Evolutionary conservation across 2,113 vertebrate species (phyloP).

Genomic region (Centropus bengalensis): DNA sequence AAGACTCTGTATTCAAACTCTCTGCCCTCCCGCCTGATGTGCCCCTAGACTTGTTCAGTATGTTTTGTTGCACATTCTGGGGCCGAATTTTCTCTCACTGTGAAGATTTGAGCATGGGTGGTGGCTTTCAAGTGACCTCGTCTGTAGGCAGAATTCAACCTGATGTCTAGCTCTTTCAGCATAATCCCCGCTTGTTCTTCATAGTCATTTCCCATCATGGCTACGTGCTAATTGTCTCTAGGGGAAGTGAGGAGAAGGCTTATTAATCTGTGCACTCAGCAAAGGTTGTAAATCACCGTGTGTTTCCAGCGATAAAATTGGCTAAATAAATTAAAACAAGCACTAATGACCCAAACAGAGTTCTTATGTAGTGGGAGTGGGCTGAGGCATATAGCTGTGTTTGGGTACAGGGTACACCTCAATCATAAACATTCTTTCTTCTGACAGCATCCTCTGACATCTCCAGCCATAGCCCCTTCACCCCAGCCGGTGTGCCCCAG

Average conservation of each 20-base stretch:
- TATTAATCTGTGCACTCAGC: conserved; percentile 69
- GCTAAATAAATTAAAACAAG: conserved; percentile 74
- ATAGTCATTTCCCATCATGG: conserved; percentile 67
- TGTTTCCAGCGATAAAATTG: conserved; percentile 72
- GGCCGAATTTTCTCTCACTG: not conserved
- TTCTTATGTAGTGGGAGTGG: conserved; percentile 58
- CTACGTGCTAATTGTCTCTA: conserved; percentile 68
- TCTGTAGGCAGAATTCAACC: not conserved
- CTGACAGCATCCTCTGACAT: not conserved
- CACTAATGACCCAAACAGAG: conserved; percentile 73
- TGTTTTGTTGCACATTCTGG: not conserved
- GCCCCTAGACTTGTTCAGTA: not conserved
- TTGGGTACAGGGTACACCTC: not conserved
- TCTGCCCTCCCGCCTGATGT: not conserved
- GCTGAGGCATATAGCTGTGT: conserved; percentile 1
- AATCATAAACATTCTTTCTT: not conserved
- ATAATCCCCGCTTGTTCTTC: conserved; percentile 21
- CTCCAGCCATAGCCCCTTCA: not conserved
- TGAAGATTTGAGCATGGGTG: not conserved
- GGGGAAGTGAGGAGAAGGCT: conserved; percentile 67
- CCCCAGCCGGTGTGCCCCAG: not conserved
- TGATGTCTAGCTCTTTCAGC: not conserved
- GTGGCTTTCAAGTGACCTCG: conserved; percentile 9
- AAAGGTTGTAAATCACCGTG: conserved; percentile 66
- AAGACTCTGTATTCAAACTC: not conserved